These are phyloP conservation scores for Amblyjoppa fuscipennis DNA, from an alignment of 2,888 invertebrate genomes.

Conservation along the genomic window DNA sequence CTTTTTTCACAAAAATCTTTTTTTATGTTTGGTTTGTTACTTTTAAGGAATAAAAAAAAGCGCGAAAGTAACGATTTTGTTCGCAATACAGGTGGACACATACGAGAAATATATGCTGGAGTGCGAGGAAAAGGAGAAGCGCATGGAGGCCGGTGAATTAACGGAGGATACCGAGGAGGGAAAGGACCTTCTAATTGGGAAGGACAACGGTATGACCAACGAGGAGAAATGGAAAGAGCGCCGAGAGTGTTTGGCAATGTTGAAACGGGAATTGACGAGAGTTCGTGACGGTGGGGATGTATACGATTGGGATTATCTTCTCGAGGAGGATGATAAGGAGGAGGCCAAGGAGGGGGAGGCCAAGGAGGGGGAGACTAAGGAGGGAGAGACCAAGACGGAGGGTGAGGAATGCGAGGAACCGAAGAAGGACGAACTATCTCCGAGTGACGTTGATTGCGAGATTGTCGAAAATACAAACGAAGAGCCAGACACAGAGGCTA, in stretches of 20 bases:
- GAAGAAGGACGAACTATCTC: conserved; percentile 48
- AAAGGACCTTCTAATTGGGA: conserved; percentile 30
- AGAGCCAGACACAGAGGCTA: conserved; percentile 59
- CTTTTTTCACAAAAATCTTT: neutral
- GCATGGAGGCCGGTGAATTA: conserved; percentile 56
- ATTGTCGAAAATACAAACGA: conserved; percentile 22
- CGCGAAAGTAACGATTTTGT: conserved; percentile 10
- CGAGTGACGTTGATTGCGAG: conserved; percentile 35
- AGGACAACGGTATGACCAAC: conserved; percentile 41
- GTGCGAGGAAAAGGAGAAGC: conserved; percentile 80
- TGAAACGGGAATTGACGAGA: conserved; percentile 80
- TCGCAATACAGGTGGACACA: conserved; percentile 75
- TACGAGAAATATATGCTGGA: conserved; percentile 82
- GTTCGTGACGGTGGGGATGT: conserved; percentile 81
- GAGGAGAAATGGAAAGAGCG: conserved; percentile 81
- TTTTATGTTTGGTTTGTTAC: no score
- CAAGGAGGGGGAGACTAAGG: no score
- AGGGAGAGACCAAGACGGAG: conserved; percentile 82
- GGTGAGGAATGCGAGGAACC: conserved; percentile 33
- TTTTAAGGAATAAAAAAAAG: neutral
- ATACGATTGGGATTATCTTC: conserved; percentile 80
- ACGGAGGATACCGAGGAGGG: conserved; percentile 45
- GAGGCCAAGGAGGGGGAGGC: conserved; percentile 80
- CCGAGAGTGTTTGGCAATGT: conserved; percentile 81
- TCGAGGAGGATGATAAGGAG: conserved; percentile 84